Evolutionary conservation across 2,797 vertebrate genomes (phyloP).

Genomic region (Chrysocyon brachyurus): DNA sequence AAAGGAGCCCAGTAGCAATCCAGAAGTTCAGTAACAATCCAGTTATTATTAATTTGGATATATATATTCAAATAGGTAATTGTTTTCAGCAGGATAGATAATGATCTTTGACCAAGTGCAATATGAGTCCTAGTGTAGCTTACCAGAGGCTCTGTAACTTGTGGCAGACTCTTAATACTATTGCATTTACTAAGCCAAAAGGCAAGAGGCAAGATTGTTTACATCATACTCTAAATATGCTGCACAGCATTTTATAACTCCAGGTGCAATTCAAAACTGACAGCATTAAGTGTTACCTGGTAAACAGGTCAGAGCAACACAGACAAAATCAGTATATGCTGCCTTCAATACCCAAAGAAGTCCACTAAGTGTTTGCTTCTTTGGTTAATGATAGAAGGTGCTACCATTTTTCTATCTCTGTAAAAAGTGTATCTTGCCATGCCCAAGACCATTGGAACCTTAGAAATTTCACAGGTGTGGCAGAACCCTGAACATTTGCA

Average conservation of each 20-base stretch:
- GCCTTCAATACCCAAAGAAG: not conserved
- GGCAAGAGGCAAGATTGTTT: not conserved
- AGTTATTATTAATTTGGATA: not conserved
- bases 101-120: conserved; percentile 35
- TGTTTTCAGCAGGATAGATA: not conserved
- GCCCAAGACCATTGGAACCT: not conserved
- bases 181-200: not conserved
- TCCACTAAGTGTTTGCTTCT: not conserved
- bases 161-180: not conserved
- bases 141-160: not conserved
- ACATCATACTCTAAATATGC: not conserved
- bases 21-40: not conserved
- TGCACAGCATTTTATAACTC: not conserved
- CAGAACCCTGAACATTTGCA: not conserved
- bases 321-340: not conserved
- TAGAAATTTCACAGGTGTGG: not conserved
- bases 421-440: not conserved
- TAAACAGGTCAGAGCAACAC: not conserved
- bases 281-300: not conserved
- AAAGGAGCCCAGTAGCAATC: not conserved
- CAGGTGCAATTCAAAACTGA: not conserved
- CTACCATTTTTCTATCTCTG: not conserved
- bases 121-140: not conserved
- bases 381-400: not conserved
- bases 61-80: not conserved